Conservation (phyloP, 2,797 vertebrate genomes). For the Merluccius polli region DNA sequence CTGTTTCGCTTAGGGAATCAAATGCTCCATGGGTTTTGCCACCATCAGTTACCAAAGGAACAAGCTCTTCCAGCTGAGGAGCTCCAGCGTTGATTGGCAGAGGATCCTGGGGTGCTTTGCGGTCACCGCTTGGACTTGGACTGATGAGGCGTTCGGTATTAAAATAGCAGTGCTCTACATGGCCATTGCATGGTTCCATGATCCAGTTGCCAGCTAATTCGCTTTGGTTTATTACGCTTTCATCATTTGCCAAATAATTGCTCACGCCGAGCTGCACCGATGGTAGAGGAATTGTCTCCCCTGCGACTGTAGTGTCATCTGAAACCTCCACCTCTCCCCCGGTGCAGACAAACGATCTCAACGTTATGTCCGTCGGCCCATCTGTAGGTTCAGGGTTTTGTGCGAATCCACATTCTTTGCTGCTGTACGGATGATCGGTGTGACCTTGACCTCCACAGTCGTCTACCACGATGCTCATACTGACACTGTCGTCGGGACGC, state of each 20-base stretch:
- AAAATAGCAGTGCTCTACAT: constrained; percentile 55
- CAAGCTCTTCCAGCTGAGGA: constrained; percentile 11
- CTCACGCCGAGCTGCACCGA: constrained; percentile 6
- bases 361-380: constrained; percentile 39
- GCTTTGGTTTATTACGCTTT: constrained; percentile 22
- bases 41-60: not conserved
- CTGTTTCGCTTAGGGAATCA: constrained; percentile 18
- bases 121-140: not conserved
- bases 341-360: constrained; percentile 53
- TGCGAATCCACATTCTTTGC: constrained; percentile 2
- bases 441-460: constrained; percentile 25
- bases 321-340: constrained; percentile 59
- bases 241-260: not conserved
- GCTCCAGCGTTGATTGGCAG: constrained; percentile 6
- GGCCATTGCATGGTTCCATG: constrained; percentile 8
- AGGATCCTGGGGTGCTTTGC: constrained; percentile 3
- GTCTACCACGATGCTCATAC: constrained; percentile 18
- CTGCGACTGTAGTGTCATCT: constrained; percentile 18
- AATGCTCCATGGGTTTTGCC: not conserved
- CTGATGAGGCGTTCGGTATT: constrained; percentile 13
- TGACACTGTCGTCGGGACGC: constrained; percentile 25
- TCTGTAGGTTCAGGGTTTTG: constrained; percentile 9
- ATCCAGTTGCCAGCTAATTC: constrained; percentile 20
- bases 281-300: constrained; percentile 40
- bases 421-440: constrained; percentile 58